Conservation (phyloP, 1,140 invertebrate genomes). For the Acromyrmex charruanus region DNA sequence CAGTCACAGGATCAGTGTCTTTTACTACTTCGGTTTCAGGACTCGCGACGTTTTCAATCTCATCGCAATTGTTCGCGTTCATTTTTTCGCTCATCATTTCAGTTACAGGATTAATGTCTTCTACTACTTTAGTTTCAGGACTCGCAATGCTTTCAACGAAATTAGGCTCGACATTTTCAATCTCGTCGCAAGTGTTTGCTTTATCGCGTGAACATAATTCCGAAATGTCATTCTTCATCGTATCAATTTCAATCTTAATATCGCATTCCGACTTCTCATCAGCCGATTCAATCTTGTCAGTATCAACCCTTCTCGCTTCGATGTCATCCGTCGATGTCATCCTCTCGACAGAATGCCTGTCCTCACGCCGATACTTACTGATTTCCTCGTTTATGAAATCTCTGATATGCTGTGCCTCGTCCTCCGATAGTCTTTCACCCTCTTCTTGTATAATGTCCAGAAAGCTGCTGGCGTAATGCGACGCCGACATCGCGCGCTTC, state of each 20-base stretch:
- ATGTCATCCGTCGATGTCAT: slow-evolving; percentile 72
- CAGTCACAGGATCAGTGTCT: background rate
- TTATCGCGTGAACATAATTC: slow-evolving; percentile 16
- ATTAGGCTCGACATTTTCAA: background rate
- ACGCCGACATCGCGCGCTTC: slow-evolving; percentile 87
- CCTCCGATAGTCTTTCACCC: slow-evolving; percentile 81
- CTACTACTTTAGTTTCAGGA: background rate
- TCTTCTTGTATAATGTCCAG: slow-evolving; percentile 91
- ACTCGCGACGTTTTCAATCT: slow-evolving; percentile 7
- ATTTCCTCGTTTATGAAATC: slow-evolving; percentile 86
- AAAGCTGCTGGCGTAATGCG: slow-evolving; percentile 88
- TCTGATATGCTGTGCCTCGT: slow-evolving; percentile 82
- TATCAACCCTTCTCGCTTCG: slow-evolving; percentile 74
- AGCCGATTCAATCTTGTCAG: background rate
- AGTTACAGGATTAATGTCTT: background rate
- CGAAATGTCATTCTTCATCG: background rate
- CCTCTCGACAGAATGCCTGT: slow-evolving; percentile 60
- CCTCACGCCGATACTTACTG: slow-evolving; percentile 86
- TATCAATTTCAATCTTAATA: slow-evolving; percentile 14
- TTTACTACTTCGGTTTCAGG: background rate
- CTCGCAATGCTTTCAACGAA: background rate
- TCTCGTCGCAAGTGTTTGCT: background rate
- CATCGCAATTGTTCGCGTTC: background rate
- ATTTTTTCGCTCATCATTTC: background rate
- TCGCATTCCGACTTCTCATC: background rate